Evolutionary conservation across 2,888 invertebrate genomes (phyloP), one percentile per base, ranked within the genome.

Genomic region (Scaptomyza reducta): DNA sequence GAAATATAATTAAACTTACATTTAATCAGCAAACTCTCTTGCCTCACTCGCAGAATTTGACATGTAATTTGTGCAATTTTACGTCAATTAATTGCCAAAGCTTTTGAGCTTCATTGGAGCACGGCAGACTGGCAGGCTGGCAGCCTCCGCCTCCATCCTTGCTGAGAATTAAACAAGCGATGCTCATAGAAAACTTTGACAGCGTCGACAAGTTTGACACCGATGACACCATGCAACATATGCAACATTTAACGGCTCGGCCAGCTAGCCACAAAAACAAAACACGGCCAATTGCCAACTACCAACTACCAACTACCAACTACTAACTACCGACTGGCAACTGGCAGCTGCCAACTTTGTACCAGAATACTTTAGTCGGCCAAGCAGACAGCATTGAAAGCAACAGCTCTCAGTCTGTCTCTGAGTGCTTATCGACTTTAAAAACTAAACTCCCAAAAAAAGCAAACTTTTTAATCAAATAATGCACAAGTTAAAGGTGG

Each of bases 401-500:
- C 42, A 47, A 10, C 47, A 57, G 35, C 62, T 13, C 33, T n/a
- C 35, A 7, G 29, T 41, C 67, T 54, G 59, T 29, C 38, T 45
- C 40, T 57, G 53, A 47, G 53, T 60, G 45, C 40, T 54, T 31
- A 55, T 67, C 67, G 61, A 68, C 60, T 68, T 68, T 54, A 44
- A 61, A 45, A 68, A 68, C 55, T 55, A 38, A 68, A 46, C 35
- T 68, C 44, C 41, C 38, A 50, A 54, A 65, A 0, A 38, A 22
- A 4, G 35, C 18, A 55, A 67, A 79, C 77, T 77, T 79, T 77
- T 75, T 79, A 65, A 74, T 80, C 74, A 77, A 80, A 80, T 80
- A 62, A 71, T 55, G 61, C 68, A 55, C 33, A 27, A 55, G 44
- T 16, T 10, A 27, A 22, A 18, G n/a, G 9, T 2, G 16, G 9